Conservation (phyloP, 37 sponge, comb jelly and placozoan species). For the Spongilla lacustris region DNA sequence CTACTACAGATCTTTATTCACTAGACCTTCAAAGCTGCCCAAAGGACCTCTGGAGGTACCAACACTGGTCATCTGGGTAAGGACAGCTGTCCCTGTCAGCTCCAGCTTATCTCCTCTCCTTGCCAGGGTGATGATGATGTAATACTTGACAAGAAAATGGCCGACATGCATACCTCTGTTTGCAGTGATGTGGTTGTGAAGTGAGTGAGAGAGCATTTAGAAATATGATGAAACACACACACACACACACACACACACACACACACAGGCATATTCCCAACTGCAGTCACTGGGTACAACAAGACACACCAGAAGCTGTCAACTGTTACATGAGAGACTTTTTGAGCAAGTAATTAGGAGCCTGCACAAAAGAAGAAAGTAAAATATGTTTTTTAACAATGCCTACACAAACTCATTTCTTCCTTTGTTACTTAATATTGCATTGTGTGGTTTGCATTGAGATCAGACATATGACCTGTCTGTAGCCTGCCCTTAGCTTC, state of each 20-base stretch:
- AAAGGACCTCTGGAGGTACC: constrained; percentile 11
- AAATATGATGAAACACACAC: background rate
- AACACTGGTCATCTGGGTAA: constrained; percentile 55
- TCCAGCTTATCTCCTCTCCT: constrained; percentile 70
- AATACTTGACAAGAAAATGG: constrained; percentile 23
- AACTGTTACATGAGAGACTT: too few relatives aligned
- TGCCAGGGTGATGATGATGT: constrained; percentile 42
- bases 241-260: constrained; percentile 31
- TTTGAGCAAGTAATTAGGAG: background rate
- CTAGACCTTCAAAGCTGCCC: background rate
- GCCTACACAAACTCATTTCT: too few relatives aligned
- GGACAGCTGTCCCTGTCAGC: background rate
- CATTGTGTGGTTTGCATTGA: too few relatives aligned
- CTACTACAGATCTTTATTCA: constrained; percentile 58
- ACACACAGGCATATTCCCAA: constrained; percentile 17
- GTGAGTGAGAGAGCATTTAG: constrained; percentile 18
- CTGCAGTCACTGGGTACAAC: constrained; percentile 1
- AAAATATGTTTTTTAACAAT: too few relatives aligned
- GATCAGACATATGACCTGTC: too few relatives aligned
- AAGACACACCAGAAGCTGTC: background rate
- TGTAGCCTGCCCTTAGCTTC: too few relatives aligned
- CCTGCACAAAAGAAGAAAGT: too few relatives aligned
- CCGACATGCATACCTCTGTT: constrained; percentile 13
- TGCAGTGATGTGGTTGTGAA: constrained; percentile 20
- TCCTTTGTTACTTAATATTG: too few relatives aligned